Base-by-base conservation (phyloP, 2,797 vertebrate species). In the Danio aesculapii region DNA sequence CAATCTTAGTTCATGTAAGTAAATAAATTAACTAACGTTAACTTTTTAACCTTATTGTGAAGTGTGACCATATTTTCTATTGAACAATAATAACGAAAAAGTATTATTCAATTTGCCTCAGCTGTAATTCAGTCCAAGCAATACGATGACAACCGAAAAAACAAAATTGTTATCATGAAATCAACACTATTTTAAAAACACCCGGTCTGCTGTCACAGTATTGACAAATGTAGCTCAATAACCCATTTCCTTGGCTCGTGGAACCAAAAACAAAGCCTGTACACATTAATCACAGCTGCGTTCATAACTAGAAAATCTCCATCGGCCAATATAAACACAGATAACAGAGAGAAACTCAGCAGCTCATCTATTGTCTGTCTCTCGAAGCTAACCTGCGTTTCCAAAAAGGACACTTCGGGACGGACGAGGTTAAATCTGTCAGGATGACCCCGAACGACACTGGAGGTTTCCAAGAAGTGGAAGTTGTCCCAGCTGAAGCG, bases 271-370 rank as follows among this genome's bases (percentile, higher is more conserved):
- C 30, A 91, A 90, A 83, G 84, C 84, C 81, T 84, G 84, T 63
- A 83, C 41, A 59, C 87, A 92, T 93, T 88, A 90, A 90, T 94
- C 92, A 92, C 83, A 83, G 74, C 53, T 86, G 87, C 81, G 50
- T 66, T 84, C 46, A 84, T 83, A 84, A 90, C 88, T 85, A 91
- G 88, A 92, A 90, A 88, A 87, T 87, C 85, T 89, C 83, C 75
- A 86, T 89, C 88, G 64, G 86, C 85, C 78, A 75, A 78, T 83
- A 84, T 78, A 67, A 68, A 79, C 64, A 63, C 19, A 69, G 49
- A 75, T 43, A 44, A 21, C 49, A 81, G 87, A 89, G 82, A 83
- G 87, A 90, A 91, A 91, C 86, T 88, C 49, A 2, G 73, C 77
- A 58, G 39, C 17, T 87, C 82, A 16, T 7, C 53, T 77, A 30